Conservation (phyloP, 1,140 invertebrate genomes). For the Chironomus tepperi region DNA sequence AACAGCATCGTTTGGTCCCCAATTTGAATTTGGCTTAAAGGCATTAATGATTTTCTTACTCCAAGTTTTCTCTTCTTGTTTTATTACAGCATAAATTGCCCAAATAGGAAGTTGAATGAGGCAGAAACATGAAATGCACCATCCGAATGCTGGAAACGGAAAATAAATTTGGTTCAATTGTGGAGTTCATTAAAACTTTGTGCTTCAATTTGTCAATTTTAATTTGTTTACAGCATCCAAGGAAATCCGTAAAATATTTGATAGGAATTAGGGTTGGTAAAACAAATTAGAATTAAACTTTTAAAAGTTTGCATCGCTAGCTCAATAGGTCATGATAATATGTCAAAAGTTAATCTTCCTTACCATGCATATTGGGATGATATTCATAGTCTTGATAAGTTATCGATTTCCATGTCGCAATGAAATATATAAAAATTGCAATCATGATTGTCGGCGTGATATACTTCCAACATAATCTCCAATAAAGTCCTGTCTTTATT, state of each 20-base stretch:
- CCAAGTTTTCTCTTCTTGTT: slow-evolving; percentile 32
- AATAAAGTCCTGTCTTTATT: slow-evolving; percentile 59
- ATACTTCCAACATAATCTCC: slow-evolving; percentile 73
- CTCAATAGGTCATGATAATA: no score
- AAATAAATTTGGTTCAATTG: slow-evolving; percentile 28
- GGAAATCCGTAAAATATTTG: no score
- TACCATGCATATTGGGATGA: slow-evolving; percentile 40
- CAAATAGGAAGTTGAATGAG: slow-evolving; percentile 44
- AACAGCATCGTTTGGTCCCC: slow-evolving; percentile 21
- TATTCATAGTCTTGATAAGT: slow-evolving; percentile 42
- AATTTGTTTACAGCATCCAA: no score
- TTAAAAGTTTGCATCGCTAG: no score
- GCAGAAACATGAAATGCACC: slow-evolving; percentile 42
- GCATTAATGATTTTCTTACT: background rate
- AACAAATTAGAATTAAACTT: no score
- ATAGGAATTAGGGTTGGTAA: no score
- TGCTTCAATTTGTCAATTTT: no score
- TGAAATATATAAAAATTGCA: slow-evolving; percentile 55
- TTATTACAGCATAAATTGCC: slow-evolving; percentile 35
- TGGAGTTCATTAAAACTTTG: no score
- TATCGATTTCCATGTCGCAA: slow-evolving; percentile 46
- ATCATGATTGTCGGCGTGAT: slow-evolving; percentile 65
- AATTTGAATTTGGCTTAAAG: background rate
- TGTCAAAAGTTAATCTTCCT: background rate
- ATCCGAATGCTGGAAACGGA: slow-evolving; percentile 43